Conservation (phyloP, 2,113 vertebrate genomes). For the Suricata suricatta region DNA sequence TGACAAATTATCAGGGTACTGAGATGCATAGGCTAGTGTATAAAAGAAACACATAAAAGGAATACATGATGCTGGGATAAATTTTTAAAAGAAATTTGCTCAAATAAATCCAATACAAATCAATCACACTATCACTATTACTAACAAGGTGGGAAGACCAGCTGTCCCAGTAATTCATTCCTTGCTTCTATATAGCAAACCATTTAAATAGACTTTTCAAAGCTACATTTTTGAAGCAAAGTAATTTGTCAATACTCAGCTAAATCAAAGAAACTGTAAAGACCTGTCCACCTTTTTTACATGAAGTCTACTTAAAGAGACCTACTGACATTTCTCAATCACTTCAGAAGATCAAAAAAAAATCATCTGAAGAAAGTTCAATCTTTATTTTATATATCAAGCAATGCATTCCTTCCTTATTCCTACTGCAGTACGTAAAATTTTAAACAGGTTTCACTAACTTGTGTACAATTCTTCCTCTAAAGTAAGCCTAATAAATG, state of each 20-base stretch:
- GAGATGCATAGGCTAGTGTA: neutral
- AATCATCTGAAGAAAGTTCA: neutral
- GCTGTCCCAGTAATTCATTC: neutral
- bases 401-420: neutral
- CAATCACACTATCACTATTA: slow-evolving; percentile 19
- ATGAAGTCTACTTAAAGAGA: neutral
- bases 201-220: slow-evolving; percentile 1
- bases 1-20: slow-evolving; percentile 4
- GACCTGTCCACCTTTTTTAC: neutral
- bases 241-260: neutral
- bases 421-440: neutral
- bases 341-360: slow-evolving; percentile 36
- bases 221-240: neutral
- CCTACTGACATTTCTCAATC: neutral
- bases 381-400: neutral
- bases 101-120: neutral
- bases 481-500: slow-evolving; percentile 9
- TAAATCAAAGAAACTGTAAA: slow-evolving; percentile 28
- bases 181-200: neutral
- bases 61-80: neutral
- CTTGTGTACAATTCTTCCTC: neutral
- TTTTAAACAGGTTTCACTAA: neutral
- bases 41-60: slow-evolving; percentile 25
- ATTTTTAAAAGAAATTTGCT: slow-evolving; percentile 27
- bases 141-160: neutral